Evolutionary conservation across 2,113 vertebrate genomes (phyloP).

Genomic region (Albula goreensis): DNA sequence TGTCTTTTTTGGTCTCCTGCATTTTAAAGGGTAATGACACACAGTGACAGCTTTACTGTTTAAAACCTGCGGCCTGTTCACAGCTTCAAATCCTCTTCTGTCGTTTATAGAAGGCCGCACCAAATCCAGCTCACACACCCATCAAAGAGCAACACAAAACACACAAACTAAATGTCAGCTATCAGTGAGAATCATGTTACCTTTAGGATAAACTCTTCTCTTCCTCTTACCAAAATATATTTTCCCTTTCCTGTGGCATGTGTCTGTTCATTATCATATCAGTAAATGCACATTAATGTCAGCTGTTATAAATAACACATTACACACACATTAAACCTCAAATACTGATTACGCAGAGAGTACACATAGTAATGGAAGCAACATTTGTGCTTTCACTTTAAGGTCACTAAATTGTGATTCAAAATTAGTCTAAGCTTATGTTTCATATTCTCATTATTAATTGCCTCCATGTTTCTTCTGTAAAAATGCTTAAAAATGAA

Average conservation of each 20-base stretch:
- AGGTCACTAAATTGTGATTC: too few species aligned
- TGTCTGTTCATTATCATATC: neutral
- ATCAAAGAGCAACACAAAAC: constrained; percentile 12
- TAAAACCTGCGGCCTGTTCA: constrained; percentile 27
- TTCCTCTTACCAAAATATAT: neutral
- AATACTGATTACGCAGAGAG: too few species aligned
- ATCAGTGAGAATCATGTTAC: constrained; percentile 19
- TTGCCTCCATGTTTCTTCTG: too few species aligned
- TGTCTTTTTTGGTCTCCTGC: constrained; percentile 38
- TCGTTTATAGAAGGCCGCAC: constrained; percentile 3
- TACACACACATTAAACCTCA: neutral
- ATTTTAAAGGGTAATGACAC: constrained; percentile 56
- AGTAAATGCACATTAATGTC: neutral
- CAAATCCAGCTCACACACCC: constrained; percentile 7
- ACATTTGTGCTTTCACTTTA: too few species aligned
- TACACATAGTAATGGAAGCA: too few species aligned
- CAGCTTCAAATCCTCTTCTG: constrained; percentile 2
- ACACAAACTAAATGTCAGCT: constrained; percentile 30
- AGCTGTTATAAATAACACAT: neutral
- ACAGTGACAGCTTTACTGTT: constrained; percentile 54
- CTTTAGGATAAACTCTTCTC: constrained; percentile 11
- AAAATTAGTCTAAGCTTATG: too few species aligned
- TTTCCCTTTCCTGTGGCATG: neutral
- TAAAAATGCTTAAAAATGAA: too few species aligned
- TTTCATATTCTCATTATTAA: too few species aligned